phyloP scores from a whole-genome alignment of 2,888 invertebrate species.

The Ochlodes sylvanus region DNA sequence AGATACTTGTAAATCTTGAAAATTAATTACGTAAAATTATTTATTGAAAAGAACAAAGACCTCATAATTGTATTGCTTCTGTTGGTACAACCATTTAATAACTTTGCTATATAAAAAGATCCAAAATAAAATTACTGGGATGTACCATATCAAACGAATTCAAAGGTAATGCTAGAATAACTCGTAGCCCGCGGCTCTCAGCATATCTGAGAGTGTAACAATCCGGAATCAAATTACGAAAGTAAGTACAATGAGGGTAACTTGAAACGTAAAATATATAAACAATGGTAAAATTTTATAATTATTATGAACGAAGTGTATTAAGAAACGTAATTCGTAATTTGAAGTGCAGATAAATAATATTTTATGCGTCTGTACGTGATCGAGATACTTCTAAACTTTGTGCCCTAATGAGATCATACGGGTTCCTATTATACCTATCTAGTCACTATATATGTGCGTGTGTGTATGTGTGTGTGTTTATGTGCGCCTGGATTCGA shows the following conservation, averaged over 20 bases:
- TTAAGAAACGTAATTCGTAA: not conserved
- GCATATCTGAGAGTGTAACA: constrained; percentile 7
- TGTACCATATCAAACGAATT: not conserved
- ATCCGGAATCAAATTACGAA: constrained; percentile 7
- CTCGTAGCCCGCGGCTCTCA: constrained; percentile 6
- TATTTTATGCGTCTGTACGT: too few relatives aligned
- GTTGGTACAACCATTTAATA: too few relatives aligned
- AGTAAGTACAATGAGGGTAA: not conserved
- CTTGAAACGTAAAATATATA: not conserved
- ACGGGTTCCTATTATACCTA: too few relatives aligned
- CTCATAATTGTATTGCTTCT: too few relatives aligned
- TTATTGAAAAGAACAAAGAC: too few relatives aligned
- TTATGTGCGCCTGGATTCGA: too few relatives aligned
- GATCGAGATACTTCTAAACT: too few relatives aligned
- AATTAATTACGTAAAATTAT: not conserved
- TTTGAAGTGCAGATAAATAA: too few relatives aligned
- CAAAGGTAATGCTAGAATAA: not conserved
- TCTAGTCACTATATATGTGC: too few relatives aligned
- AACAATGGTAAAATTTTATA: not conserved
- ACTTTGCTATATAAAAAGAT: too few relatives aligned
- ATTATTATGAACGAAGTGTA: not conserved
- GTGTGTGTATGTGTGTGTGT: too few relatives aligned
- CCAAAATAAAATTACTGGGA: not conserved
- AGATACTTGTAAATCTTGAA: not conserved
- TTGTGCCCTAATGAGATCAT: too few relatives aligned